A percentile compares a stretch with the other conserved stretches of the same genome.
phyloP scores from a whole-genome alignment of 2,113 vertebrate species.

The Amia ocellicauda region DNA sequence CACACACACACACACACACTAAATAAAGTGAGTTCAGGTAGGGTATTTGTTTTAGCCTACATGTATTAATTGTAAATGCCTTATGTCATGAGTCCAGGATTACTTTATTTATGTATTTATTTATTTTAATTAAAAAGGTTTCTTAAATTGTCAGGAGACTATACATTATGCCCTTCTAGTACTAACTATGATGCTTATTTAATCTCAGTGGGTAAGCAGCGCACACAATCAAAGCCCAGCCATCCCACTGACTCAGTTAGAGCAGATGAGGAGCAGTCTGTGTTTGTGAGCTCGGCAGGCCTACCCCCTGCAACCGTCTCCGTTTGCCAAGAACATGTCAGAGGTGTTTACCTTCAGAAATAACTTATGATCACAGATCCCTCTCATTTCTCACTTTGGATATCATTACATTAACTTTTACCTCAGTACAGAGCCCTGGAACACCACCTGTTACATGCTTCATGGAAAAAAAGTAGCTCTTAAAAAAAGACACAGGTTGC shows the following conservation, averaged over 20 bases:
- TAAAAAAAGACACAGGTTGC: conserved; percentile 14
- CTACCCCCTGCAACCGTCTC: too few relatives aligned
- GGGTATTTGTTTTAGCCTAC: too few relatives aligned
- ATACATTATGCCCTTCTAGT: too few relatives aligned
- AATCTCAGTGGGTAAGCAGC: background rate
- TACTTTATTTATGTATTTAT: too few relatives aligned
- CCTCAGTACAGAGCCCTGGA: conserved; percentile 15
- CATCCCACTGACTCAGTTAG: background rate
- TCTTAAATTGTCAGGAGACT: too few relatives aligned
- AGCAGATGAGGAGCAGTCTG: background rate
- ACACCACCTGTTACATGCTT: conserved; percentile 9
- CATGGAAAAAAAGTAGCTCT: conserved; percentile 17
- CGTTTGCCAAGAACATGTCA: too few relatives aligned
- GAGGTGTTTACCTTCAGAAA: conserved; percentile 20
- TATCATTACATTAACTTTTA: conserved; percentile 21
- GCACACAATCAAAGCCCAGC: background rate
- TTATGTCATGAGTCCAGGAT: too few relatives aligned
- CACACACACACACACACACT: too few relatives aligned
- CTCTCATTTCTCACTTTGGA: conserved; percentile 19
- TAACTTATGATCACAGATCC: conserved; percentile 14
- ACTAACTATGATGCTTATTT: background rate
- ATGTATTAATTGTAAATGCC: too few relatives aligned
- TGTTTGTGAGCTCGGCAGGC: background rate
- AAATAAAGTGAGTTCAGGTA: too few relatives aligned
- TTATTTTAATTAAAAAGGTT: too few relatives aligned